phyloP scores from a whole-genome alignment of 2,797 vertebrate species.

The Crocidura indochinensis region DNA sequence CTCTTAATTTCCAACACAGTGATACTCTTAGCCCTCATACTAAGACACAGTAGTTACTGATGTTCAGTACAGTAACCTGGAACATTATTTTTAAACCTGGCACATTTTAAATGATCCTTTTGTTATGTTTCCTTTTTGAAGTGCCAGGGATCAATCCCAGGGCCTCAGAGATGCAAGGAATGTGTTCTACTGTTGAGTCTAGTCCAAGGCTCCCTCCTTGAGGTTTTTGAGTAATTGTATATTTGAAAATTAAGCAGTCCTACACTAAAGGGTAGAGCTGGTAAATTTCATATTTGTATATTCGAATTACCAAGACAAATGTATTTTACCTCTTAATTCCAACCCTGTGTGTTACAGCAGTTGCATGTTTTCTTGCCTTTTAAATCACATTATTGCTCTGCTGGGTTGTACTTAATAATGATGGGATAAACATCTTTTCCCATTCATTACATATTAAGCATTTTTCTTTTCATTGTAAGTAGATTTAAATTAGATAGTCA shows the following conservation, averaged over 20 bases:
- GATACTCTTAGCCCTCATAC: conserved; percentile 82
- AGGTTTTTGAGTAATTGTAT: conserved; percentile 77
- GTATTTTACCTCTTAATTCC: conserved; percentile 77
- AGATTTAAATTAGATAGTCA: conserved; percentile 76
- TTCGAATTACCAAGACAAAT: conserved; percentile 78
- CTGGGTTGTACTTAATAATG: conserved; percentile 78
- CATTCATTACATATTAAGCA: conserved; percentile 70
- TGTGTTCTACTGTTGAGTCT: no score
- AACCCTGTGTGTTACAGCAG: conserved; percentile 77
- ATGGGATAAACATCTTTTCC: conserved; percentile 72
- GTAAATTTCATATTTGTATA: conserved; percentile 82
- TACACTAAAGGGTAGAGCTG: conserved; percentile 81
- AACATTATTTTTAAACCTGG: conserved; percentile 54
- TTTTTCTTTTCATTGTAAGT: conserved; percentile 79
- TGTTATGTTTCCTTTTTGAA: no score
- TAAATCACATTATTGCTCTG: conserved; percentile 72
- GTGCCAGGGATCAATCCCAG: no score
- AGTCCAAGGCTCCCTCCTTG: background rate
- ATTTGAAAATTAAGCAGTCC: conserved; percentile 79
- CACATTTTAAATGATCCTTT: conserved; percentile 59
- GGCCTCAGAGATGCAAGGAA: no score
- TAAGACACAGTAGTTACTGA: conserved; percentile 53
- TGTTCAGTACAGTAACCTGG: conserved; percentile 68
- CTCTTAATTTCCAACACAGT: conserved; percentile 65
- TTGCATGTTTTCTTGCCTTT: conserved; percentile 81